Evolutionary conservation across 2,888 invertebrate species (phyloP), one percentile per base, ranked within the genome.

Genomic region (Euclidia mi): DNA sequence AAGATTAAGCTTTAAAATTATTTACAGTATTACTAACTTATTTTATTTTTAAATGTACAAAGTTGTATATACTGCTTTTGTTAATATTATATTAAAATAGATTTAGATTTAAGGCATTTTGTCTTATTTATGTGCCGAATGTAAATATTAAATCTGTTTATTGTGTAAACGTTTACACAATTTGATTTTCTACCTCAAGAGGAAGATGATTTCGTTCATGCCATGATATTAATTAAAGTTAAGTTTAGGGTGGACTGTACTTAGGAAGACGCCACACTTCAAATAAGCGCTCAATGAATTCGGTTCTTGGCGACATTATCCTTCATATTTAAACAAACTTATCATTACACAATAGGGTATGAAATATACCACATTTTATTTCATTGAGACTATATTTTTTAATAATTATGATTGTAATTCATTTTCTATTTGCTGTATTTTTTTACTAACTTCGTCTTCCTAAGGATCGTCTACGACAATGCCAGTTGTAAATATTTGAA

Each of bases 11-110:
- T 89, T 92, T 94, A 93, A 94, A 85, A 79, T 87, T 90, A 87
- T 93, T 92, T 91, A 92, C 94, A 93, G 94, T 94, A 94, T 94
- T 94, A 92, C 85, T 94, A 92, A 94, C 86, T 92, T 92, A 91
- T 91, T 91, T 89, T 88, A 86, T 78, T 85, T 85, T 79, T 77
- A 74, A 72, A 60, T 93, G 92, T 92, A 92, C 71, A 92, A 89
- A 90, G 66, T 63, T 94, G 94, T 94, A 94, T 82, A 94, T 94
- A 92, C 40, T 42, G 67, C 63, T 84, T 88, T 81, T 83, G 84
- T 88, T 87, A 72, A 85, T 82, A 82, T 70, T 69, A 56, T 64
- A 65, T 50, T 64, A 62, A 57, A 57, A 28, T 67, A 74, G 60
- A 68, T 38, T 55, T 70, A 57, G 38, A 20, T 38, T 62, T 52